Conservation (phyloP, 2,888 invertebrate species). For the Drosophila nr. perissopoda region DNA sequence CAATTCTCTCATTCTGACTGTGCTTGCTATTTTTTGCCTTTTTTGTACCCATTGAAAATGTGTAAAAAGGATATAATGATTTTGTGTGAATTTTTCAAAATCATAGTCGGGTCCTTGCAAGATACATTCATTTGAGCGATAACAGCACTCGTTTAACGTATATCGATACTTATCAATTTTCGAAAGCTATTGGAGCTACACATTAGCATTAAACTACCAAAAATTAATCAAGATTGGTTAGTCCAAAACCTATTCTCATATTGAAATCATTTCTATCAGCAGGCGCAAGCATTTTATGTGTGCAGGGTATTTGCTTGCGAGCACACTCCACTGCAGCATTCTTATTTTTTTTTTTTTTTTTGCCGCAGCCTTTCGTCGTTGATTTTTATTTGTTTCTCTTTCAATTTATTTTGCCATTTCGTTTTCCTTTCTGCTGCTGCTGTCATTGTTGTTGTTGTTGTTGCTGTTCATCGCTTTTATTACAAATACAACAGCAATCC, state of each 20-base stretch:
- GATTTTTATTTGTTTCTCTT: conserved; percentile 83
- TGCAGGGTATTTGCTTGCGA: background rate
- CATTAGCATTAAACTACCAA: background rate
- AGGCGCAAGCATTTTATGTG: background rate
- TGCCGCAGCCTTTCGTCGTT: conserved; percentile 80
- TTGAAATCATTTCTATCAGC: background rate
- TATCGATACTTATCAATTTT: background rate
- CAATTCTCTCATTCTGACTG: conserved; percentile 48
- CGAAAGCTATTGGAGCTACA: background rate
- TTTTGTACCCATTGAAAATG: background rate
- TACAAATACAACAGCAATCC: conserved; percentile 71
- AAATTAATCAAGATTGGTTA: background rate
- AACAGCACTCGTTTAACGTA: background rate
- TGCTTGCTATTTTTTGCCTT: conserved; percentile 48
- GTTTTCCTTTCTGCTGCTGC: conserved; percentile 78
- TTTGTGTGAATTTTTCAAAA: background rate
- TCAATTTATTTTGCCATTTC: conserved; percentile 84
- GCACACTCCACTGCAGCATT: background rate
- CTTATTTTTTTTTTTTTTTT: conserved; percentile 53
- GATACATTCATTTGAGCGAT: background rate
- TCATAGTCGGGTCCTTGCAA: background rate
- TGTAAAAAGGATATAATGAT: background rate
- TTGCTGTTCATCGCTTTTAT: conserved; percentile 78
- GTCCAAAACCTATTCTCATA: background rate
- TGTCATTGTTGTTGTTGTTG: conserved; percentile 73